These are phyloP conservation scores for Rhaphigaster nebulosa DNA, from an alignment of 2,888 invertebrate species.

Conservation along the genomic window DNA sequence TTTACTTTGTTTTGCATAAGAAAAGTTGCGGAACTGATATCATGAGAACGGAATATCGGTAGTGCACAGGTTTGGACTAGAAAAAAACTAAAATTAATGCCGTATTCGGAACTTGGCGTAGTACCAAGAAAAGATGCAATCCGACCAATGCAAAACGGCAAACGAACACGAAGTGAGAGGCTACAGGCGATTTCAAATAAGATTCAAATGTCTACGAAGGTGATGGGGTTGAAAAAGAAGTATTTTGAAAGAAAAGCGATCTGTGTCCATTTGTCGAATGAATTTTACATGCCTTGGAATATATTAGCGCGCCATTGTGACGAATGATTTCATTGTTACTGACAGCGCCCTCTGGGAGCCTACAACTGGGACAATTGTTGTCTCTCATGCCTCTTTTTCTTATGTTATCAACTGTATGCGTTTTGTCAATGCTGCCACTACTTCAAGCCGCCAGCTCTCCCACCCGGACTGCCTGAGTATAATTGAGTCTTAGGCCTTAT, in stretches of 20 bases:
- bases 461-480: neutral
- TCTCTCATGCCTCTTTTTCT: neutral
- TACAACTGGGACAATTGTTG: conserved; percentile 24
- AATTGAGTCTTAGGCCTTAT: neutral
- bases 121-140: neutral
- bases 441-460: conserved; percentile 15
- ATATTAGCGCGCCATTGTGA: conserved; percentile 43
- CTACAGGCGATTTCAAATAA: neutral
- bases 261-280: conserved; percentile 53
- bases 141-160: neutral
- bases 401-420: conserved; percentile 13
- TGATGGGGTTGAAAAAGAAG: conserved; percentile 11
- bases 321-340: conserved; percentile 58
- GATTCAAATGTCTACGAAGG: conserved; percentile 1
- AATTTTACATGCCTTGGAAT: conserved; percentile 56
- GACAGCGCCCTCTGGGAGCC: conserved; percentile 4
- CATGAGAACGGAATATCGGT: too few species aligned
- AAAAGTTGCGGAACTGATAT: too few species aligned
- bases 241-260: conserved; percentile 37
- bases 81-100: too few species aligned
- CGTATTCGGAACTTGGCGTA: too few species aligned
- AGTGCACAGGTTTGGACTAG: too few species aligned
- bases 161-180: neutral
- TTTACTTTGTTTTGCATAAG: too few species aligned
- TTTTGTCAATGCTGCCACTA: neutral